These are phyloP conservation scores for Drosophila macrospina DNA, from an alignment of 2,888 invertebrate species.

Conservation along the genomic window DNA sequence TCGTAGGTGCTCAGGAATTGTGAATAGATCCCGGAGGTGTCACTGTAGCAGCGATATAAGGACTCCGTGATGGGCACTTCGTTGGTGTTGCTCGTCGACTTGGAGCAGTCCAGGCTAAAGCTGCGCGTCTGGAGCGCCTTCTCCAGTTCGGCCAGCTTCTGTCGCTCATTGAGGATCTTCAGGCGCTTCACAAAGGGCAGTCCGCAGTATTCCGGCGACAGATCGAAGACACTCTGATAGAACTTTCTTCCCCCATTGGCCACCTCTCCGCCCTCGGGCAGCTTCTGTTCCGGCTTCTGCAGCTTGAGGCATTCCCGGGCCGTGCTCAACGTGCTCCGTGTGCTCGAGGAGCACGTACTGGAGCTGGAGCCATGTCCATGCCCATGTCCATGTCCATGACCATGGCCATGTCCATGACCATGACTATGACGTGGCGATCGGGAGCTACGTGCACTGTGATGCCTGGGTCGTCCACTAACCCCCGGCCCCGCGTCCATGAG, in stretches of 20 bases:
- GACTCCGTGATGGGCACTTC: slow-evolving; percentile 85
- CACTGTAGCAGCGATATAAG: slow-evolving; percentile 92
- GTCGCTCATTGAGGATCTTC: slow-evolving; percentile 94
- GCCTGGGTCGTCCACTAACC: slow-evolving; percentile 32
- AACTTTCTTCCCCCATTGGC: slow-evolving; percentile 86
- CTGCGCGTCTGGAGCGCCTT: slow-evolving; percentile 91
- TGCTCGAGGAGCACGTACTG: slow-evolving; percentile 57
- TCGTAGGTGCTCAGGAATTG: slow-evolving; percentile 85
- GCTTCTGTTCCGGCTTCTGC: slow-evolving; percentile 66
- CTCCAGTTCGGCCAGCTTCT: slow-evolving; percentile 93
- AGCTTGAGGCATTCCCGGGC: slow-evolving; percentile 49
- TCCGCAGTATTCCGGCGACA: slow-evolving; percentile 94
- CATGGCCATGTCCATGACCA: slow-evolving; percentile 19
- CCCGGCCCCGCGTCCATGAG: slow-evolving; percentile 45
- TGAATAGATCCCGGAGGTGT: slow-evolving; percentile 90
- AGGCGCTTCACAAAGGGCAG: slow-evolving; percentile 95
- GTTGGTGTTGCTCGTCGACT: slow-evolving; percentile 86
- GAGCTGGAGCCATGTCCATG: slow-evolving; percentile 52
- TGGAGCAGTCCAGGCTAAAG: slow-evolving; percentile 91
- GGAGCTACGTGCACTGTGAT: slow-evolving; percentile 70
- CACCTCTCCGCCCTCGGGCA: slow-evolving; percentile 54
- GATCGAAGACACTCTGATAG: slow-evolving; percentile 93
- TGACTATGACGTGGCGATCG: slow-evolving; percentile 60
- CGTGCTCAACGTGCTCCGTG: slow-evolving; percentile 53
- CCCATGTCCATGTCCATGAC: slow-evolving; percentile 17